Conservation (phyloP, 2,797 vertebrate species). For the Neostethus bicornis region DNA sequence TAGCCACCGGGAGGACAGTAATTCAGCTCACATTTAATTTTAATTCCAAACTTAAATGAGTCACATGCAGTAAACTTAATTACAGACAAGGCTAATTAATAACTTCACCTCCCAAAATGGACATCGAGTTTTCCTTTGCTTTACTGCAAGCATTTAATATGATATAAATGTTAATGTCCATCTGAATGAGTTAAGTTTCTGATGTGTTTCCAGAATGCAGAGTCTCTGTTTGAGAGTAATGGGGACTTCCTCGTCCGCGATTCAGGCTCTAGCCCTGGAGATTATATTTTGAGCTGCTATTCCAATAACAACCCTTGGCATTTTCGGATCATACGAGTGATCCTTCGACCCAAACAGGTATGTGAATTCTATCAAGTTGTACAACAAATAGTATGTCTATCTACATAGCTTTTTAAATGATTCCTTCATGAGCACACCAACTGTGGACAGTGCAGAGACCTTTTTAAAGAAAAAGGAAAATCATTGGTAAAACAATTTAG, state of each 20-base stretch:
- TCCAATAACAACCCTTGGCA: slow-evolving; percentile 83
- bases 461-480: too few relatives aligned
- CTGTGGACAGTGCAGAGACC: too few relatives aligned
- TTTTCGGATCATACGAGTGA: slow-evolving; percentile 87
- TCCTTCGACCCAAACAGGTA: slow-evolving; percentile 85
- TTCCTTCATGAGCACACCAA: too few relatives aligned
- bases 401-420: too few relatives aligned
- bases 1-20: background rate
- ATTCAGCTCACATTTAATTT: background rate
- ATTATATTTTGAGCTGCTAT: slow-evolving; percentile 86
- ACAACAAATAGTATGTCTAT: background rate
- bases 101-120: background rate
- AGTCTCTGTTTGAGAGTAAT: slow-evolving; percentile 81
- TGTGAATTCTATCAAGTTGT: background rate
- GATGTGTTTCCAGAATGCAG: slow-evolving; percentile 76
- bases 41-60: background rate
- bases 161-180: background rate
- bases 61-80: background rate
- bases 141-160: background rate
- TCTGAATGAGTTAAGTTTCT: slow-evolving; percentile 4
- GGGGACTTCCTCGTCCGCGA: slow-evolving; percentile 89
- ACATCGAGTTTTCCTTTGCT: background rate
- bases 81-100: background rate
- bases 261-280: slow-evolving; percentile 72
- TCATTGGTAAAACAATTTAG: too few relatives aligned